A percentile compares a stretch with the other conserved stretches of the same genome.
phyloP scores from a whole-genome alignment of 2,888 invertebrate species.

The Quadriops clusia region DNA sequence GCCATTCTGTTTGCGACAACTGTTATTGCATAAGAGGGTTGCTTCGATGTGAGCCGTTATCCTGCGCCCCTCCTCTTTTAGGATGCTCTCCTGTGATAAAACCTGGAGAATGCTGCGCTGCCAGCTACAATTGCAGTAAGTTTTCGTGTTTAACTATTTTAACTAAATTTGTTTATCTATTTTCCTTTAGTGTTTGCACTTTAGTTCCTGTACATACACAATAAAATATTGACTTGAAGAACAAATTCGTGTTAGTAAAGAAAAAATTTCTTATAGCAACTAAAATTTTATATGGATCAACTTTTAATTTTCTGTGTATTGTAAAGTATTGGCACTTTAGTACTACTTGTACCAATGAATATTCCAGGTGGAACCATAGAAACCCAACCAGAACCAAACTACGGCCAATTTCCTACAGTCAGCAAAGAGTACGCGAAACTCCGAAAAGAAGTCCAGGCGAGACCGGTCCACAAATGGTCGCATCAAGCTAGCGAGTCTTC shows the following conservation, averaged over 20 bases:
- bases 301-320: conserved; percentile 2
- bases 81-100: conserved; percentile 67
- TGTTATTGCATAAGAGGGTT: conserved; percentile 70
- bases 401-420: conserved; percentile 39
- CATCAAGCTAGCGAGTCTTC: conserved; percentile 11
- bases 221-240: no score
- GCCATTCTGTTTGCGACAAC: conserved; percentile 55
- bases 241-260: no score
- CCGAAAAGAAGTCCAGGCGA: conserved; percentile 35
- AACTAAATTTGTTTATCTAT: background rate
- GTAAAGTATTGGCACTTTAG: conserved; percentile 3
- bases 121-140: conserved; percentile 70
- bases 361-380: conserved; percentile 40
- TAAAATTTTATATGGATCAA: no score
- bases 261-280: no score
- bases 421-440: conserved; percentile 44
- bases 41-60: conserved; percentile 61
- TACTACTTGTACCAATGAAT: background rate
- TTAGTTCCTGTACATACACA: no score
- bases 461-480: background rate
- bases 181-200: background rate
- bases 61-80: conserved; percentile 62
- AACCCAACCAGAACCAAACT: conserved; percentile 40
- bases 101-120: conserved; percentile 71
- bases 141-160: conserved; percentile 21